Evolutionary conservation across 2,797 vertebrate species (phyloP).

Genomic region (Neoniphon sammara): DNA sequence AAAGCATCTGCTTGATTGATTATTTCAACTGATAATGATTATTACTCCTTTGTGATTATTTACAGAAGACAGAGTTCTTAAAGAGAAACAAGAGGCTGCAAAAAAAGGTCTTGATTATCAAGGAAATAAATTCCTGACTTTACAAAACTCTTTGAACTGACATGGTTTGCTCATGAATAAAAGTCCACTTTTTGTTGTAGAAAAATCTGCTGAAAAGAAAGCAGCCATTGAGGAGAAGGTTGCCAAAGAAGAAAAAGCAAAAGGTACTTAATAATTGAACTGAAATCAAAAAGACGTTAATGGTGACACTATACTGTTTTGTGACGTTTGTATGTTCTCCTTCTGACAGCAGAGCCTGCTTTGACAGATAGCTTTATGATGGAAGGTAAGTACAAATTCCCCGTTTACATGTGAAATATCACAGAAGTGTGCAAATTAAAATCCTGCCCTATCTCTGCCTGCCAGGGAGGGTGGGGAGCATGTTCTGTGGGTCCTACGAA

Average conservation of each 20-base stretch:
- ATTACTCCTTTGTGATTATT: slow-evolving; percentile 20
- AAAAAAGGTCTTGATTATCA: slow-evolving; percentile 53
- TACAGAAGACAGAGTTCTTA: slow-evolving; percentile 72
- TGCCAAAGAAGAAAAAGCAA: slow-evolving; percentile 66
- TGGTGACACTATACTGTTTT: not conserved
- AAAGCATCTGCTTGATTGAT: not conserved
- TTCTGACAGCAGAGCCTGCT: slow-evolving; percentile 65
- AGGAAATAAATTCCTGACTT: not conserved
- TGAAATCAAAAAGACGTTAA: not conserved
- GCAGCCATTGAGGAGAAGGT: slow-evolving; percentile 63
- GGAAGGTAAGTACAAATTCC: slow-evolving; percentile 72
- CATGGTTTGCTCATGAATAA: slow-evolving; percentile 8
- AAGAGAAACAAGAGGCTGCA: slow-evolving; percentile 65
- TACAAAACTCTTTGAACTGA: not conserved
- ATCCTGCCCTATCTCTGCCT: not conserved
- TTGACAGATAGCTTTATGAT: slow-evolving; percentile 70
- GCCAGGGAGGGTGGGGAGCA: slow-evolving; percentile 1
- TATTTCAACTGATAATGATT: not conserved
- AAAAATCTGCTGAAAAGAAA: slow-evolving; percentile 69
- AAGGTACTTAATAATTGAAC: slow-evolving; percentile 70
- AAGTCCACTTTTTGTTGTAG: slow-evolving; percentile 48
- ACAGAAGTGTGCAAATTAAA: not conserved
- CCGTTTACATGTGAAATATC: slow-evolving; percentile 4
- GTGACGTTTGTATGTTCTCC: not conserved
- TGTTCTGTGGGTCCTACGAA: not conserved